Evolutionary conservation across 1,140 invertebrate species (phyloP).

Genomic region (Rhysida immarginata): DNA sequence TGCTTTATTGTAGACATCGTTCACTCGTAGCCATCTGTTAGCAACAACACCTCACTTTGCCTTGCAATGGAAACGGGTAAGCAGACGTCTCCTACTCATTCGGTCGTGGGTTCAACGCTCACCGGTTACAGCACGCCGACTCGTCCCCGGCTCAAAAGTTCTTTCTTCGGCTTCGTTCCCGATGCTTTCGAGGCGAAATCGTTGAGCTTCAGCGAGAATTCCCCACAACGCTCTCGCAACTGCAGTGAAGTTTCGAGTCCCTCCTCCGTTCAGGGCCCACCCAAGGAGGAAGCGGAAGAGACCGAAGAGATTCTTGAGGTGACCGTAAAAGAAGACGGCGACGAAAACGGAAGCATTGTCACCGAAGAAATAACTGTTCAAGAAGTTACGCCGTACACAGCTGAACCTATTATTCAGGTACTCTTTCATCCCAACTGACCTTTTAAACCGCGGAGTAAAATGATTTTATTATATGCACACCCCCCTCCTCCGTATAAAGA

Average conservation of each 20-base stretch:
- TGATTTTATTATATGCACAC: no score
- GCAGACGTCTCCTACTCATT: not conserved
- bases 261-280: not conserved
- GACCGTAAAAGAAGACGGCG: not conserved
- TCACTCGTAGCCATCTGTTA: no score
- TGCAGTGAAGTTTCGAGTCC: not conserved
- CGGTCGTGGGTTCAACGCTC: not conserved
- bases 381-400: not conserved
- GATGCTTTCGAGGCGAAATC: constrained; percentile 20
- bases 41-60: not conserved
- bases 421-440: no score
- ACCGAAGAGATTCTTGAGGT: not conserved
- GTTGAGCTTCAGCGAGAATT: not conserved
- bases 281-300: not conserved
- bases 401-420: not conserved
- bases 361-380: not conserved
- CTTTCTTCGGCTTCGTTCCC: constrained; percentile 26
- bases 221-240: not conserved
- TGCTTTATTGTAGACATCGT: no score
- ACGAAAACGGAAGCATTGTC: not conserved
- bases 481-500: no score
- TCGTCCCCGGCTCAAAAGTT: not conserved
- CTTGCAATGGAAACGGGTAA: not conserved
- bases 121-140: constrained; percentile 9
- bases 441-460: no score